Evolutionary conservation across 2,797 vertebrate species (phyloP), one percentile per base, ranked within the genome.

Genomic region (Amphiprion clarkii): DNA sequence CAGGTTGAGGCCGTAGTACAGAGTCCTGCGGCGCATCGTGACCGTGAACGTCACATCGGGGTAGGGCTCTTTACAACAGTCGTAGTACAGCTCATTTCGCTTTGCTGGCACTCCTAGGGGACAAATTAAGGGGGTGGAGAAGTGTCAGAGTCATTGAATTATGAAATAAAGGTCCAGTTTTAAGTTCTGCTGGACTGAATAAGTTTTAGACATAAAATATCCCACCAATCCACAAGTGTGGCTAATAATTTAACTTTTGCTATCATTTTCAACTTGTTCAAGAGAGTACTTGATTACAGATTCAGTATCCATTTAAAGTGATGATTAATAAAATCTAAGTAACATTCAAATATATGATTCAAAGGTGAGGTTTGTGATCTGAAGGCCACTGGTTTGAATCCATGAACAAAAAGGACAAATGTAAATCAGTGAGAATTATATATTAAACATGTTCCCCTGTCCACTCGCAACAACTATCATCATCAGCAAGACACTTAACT

Each of bases 21-120:
- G 95, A 0, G 96, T 98, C 61, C 96, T 93, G 44, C 96, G 94
- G 8, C 96, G 95, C 95, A 98, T 98, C 53, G 95, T 97, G 76
- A 98, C 96, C 0, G 96, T 98, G 87, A 97, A 98, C 0, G 96
- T 98, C 77, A 98, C 97, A 1, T 98, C 97, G 0, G 97, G 96
- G 74, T 98, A 98, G 0, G 97, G 97, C 71, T 98, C 97, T 83
- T 97, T 96, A 77, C 96, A 98, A 91, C 97, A 98, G 9, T 98
- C 97, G 7, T 98, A 98, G 71, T 96, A 97, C 69, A 96, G 75
- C 92, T 97, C 97, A 29, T 97, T 98, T 19, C 96, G 96, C 85
- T 97, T 97, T 1, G 95, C 95, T 6, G 96, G 96, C 3, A 98
- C 96, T 81, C 94, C 97, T 97, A 71, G 64, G n/a, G 52, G 56